Percentiles rank a stretch among this genome's conserved stretches.
Conservation (phyloP, 2,797 vertebrate species). For the Lutjanus argentimaculatus region DNA sequence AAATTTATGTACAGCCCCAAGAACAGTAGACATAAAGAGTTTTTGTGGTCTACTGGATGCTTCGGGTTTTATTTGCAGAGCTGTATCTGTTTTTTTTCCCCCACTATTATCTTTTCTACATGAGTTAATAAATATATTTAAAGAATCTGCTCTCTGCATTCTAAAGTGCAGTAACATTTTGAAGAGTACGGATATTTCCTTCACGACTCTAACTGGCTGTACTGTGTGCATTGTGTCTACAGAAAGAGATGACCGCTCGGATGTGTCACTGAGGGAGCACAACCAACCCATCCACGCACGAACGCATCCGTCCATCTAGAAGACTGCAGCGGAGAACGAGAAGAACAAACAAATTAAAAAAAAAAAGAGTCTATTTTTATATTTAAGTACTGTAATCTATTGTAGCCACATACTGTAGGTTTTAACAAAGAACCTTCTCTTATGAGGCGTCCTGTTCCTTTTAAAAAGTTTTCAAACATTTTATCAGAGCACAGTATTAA, state of each 20-base stretch:
- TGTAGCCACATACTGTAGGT: slow-evolving; percentile 81
- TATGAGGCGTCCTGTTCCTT: slow-evolving; percentile 69
- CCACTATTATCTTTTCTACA: not conserved
- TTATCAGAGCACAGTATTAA: slow-evolving; percentile 85
- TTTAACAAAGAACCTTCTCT: slow-evolving; percentile 72
- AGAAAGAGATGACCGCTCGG: slow-evolving; percentile 98
- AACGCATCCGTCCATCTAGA: slow-evolving; percentile 69
- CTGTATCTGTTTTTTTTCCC: not conserved
- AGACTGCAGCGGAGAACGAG: slow-evolving; percentile 71
- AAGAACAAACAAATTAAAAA: slow-evolving; percentile 76
- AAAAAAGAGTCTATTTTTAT: slow-evolving; percentile 90
- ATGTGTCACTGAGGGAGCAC: slow-evolving; percentile 92
- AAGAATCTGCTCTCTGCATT: not conserved
- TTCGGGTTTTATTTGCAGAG: not conserved
- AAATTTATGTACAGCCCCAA: not conserved
- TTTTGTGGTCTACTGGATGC: too few relatives aligned
- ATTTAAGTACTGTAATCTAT: slow-evolving; percentile 89
- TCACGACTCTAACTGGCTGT: not conserved
- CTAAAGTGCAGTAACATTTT: not conserved
- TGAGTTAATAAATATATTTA: not conserved
- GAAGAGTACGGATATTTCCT: too few relatives aligned
- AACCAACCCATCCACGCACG: slow-evolving; percentile 24
- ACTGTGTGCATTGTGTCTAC: slow-evolving; percentile 47
- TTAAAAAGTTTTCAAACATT: slow-evolving; percentile 65
- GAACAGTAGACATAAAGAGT: not conserved